Conservation (phyloP, 2,888 invertebrate species). For the Cactoblastis cactorum region DNA sequence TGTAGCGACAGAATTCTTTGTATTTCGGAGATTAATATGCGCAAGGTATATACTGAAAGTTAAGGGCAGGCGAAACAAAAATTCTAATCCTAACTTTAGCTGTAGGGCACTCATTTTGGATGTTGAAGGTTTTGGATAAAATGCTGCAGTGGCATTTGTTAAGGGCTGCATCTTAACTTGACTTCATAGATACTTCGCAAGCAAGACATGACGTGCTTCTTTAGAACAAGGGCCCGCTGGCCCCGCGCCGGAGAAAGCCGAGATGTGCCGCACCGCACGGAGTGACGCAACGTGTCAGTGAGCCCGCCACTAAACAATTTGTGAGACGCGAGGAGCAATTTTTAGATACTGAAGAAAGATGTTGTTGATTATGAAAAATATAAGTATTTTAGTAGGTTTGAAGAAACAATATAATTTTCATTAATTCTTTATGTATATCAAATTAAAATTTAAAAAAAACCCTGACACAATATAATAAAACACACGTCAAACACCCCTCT, state of each 20-base stretch:
- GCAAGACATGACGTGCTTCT: neutral
- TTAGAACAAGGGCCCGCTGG: neutral
- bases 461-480: no score
- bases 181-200: neutral
- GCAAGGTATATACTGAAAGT: neutral
- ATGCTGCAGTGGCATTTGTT: no score
- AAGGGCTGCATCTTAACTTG: neutral
- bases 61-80: neutral
- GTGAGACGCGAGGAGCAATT: neutral
- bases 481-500: no score
- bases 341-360: neutral
- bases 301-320: neutral
- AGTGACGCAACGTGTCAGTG: conserved; percentile 7
- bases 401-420: no score
- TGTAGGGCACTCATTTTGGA: no score
- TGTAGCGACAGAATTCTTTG: neutral
- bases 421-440: no score
- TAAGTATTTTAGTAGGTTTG: no score
- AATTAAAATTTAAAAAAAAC: no score
- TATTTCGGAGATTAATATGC: neutral
- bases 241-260: conserved; percentile 7
- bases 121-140: no score
- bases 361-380: neutral
- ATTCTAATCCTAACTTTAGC: neutral
- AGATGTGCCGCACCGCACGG: neutral